These are phyloP conservation scores for Eulimnadia texana DNA, from an alignment of 1,140 invertebrate genomes.

Conservation along the genomic window DNA sequence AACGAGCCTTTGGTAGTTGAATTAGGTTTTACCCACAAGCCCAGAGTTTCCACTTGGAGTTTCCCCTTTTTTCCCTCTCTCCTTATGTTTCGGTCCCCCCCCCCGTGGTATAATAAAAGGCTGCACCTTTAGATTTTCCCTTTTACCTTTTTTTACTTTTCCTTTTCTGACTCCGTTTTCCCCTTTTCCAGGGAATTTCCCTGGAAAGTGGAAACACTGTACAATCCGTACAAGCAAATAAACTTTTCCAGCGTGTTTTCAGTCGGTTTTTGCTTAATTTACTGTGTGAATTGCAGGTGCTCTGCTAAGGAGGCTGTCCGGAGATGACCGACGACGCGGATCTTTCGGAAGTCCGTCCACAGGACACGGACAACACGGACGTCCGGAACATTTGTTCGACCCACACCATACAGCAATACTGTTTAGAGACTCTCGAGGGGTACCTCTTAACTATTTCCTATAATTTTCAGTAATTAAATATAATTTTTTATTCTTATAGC, in stretches of 20 bases:
- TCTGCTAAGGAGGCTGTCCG: constrained; percentile 42
- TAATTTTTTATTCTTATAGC: constrained; percentile 35
- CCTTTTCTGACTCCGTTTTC: too few relatives aligned
- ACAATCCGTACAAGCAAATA: too few relatives aligned
- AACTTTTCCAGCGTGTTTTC: too few relatives aligned
- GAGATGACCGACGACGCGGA: constrained; percentile 53
- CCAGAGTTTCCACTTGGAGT: too few relatives aligned
- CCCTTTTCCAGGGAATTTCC: too few relatives aligned
- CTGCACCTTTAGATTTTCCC: too few relatives aligned
- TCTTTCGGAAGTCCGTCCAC: constrained; percentile 44
- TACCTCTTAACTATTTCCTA: constrained; percentile 42
- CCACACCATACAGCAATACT: constrained; percentile 72
- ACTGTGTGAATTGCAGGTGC: constrained; percentile 19
- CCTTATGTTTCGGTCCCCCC: too few relatives aligned
- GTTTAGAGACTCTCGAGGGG: constrained; percentile 74
- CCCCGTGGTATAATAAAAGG: too few relatives aligned
- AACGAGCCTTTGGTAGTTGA: neutral
- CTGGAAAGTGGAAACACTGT: too few relatives aligned
- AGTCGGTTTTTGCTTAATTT: neutral
- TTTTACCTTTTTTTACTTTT: too few relatives aligned
- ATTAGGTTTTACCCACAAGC: too few relatives aligned
- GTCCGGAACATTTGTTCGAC: constrained; percentile 48
- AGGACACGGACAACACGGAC: constrained; percentile 36
- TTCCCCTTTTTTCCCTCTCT: too few relatives aligned
- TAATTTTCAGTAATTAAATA: neutral